Percentiles rank a stretch among this genome's conserved stretches.
These are phyloP conservation scores for Empidonax traillii DNA, from an alignment of 2,113 vertebrate genomes.

Conservation along the genomic window DNA sequence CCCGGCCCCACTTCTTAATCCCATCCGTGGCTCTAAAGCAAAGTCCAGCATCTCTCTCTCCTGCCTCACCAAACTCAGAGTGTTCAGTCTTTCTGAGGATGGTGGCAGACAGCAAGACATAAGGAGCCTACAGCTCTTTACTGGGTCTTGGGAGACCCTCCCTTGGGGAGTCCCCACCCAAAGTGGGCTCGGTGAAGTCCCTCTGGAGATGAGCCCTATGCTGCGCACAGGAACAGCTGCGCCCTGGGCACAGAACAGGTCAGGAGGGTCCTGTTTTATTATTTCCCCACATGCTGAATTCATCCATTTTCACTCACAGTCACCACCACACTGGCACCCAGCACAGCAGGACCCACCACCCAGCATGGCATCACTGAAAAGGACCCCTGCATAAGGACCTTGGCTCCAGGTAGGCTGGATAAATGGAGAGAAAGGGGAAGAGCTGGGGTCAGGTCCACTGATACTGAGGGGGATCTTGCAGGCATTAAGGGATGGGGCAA, in stretches of 20 bases:
- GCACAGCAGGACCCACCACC: background rate
- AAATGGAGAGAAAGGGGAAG: background rate
- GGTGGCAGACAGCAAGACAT: background rate
- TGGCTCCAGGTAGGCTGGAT: background rate
- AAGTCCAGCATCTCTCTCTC: background rate
- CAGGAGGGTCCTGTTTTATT: background rate
- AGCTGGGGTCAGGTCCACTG: background rate
- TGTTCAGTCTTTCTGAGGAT: background rate
- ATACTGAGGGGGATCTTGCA: no score
- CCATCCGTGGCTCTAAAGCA: background rate
- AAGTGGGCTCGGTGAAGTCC: fast-evolving
- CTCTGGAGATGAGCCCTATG: fast-evolving
- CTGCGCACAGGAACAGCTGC: background rate
- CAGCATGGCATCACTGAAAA: fast-evolving
- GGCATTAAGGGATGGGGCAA: no score
- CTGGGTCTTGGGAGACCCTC: background rate
- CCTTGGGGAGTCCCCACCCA: background rate
- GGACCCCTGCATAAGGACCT: fast-evolving
- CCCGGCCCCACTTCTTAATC: background rate
- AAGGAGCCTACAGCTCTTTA: background rate
- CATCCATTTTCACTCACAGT: background rate
- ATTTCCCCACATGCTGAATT: background rate
- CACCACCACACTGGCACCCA: no score
- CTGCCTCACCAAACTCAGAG: background rate
- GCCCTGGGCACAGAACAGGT: background rate